Evolutionary conservation across 2,888 invertebrate genomes (phyloP).

Genomic region (Cistogaster globosa): DNA sequence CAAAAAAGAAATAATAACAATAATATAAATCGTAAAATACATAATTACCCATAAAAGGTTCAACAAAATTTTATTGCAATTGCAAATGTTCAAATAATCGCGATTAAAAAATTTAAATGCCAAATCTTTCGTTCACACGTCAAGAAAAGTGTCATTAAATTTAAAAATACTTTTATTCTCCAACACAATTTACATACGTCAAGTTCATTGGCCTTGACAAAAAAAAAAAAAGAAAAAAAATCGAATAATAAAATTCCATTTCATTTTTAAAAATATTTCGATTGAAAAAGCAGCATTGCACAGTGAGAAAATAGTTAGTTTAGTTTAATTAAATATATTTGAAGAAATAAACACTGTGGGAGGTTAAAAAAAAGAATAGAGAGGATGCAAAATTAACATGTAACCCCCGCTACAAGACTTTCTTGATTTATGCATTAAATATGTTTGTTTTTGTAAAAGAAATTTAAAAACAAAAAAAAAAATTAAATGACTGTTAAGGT

Average conservation of each 20-base stretch:
- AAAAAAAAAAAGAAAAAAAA: too few species aligned
- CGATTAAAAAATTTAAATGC: constrained; percentile 45
- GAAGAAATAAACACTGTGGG: constrained; percentile 41
- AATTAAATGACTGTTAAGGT: constrained; percentile 48
- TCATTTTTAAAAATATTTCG: constrained; percentile 1
- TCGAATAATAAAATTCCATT: constrained; percentile 6
- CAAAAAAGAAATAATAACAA: neutral
- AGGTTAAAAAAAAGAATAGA: constrained; percentile 8
- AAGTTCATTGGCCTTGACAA: constrained; percentile 43
- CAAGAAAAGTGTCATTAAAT: constrained; percentile 34
- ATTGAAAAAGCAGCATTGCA: neutral
- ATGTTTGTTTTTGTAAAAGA: neutral
- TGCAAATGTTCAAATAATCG: constrained; percentile 17
- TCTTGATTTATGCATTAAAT: too few species aligned
- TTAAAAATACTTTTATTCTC: constrained; percentile 41
- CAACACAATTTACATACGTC: constrained; percentile 30
- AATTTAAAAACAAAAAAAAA: constrained; percentile 1
- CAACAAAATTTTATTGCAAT: constrained; percentile 29
- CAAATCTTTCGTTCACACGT: constrained; percentile 37
- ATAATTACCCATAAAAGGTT: constrained; percentile 32
- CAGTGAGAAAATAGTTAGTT: constrained; percentile 13
- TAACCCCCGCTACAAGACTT: too few species aligned
- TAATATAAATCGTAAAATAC: neutral
- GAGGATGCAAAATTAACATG: constrained; percentile 9
- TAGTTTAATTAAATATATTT: constrained; percentile 29